Evolutionary conservation across 2,888 invertebrate genomes (phyloP), one percentile per base, ranked within the genome.

Genomic region (Xestia rhomboidea): DNA sequence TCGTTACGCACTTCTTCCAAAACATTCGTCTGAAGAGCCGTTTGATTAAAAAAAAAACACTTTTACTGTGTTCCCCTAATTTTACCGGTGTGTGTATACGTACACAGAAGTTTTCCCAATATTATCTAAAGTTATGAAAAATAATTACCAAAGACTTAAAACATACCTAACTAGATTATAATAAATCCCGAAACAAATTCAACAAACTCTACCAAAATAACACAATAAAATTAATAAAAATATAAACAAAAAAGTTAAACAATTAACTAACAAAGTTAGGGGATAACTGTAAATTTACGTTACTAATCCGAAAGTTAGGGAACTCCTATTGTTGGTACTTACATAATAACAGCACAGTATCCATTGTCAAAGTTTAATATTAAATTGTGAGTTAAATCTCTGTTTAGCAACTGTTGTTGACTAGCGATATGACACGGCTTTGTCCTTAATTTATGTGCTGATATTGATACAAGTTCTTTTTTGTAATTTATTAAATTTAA

Each of bases 341-440:
- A 77, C 71, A 76, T 74, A 77, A 82, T 77, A 83, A 82, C 75
- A 77, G 66, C 67, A 57, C 74, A 77, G 74, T 68, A 79, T 64
- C 79, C 77, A 88, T 85, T 88, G 88, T 82, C 69, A 73, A 88
- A 88, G 85, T 88, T 88, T 82, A 68, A 77, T 88, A 88, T 85
- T 88, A 87, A 88, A 88, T 82, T 83, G 73, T 71, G 79, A 85
- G 66, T 82, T 80, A 13, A 85, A 82, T 80, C 76, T 83, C 73
- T 86, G 81, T 84, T 74, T 71, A 57, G 76, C 62, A 69, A 73
- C 57, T 63, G 73, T 85, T 81, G 73, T 46, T 57, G 21, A 69
- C 73, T 73, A 68, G 63, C 44, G 67, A 76, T 78, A 74, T 73
- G 27, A 38, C 15, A 67, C 5, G 73, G 70, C 60, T 73, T 85